Conservation (phyloP, 2,113 vertebrate species). For the Vireo altiloquus region DNA sequence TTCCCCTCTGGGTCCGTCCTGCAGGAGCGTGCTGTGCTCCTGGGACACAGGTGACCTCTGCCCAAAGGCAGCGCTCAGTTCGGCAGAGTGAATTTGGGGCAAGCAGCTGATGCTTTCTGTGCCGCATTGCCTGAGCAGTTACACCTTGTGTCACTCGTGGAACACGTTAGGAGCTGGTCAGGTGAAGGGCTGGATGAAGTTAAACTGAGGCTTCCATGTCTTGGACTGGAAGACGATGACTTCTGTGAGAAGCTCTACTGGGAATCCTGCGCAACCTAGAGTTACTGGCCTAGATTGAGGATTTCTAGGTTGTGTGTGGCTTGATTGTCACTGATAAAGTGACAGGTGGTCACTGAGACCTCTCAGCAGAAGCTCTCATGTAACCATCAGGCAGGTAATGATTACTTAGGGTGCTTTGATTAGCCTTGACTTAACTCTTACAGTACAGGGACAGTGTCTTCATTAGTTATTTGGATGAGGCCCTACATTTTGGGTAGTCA, state of each 20-base stretch:
- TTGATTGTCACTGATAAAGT: not conserved
- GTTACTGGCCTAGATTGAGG: not conserved
- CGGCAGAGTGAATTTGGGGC: not conserved
- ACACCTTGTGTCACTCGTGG: rapidly evolving
- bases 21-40: not conserved
- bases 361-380: not conserved
- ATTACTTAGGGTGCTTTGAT: not conserved
- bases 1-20: not conserved
- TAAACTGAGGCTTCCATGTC: not conserved
- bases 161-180: not conserved
- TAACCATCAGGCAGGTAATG: not conserved
- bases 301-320: rapidly evolving
- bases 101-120: rapidly evolving
- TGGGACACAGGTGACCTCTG: not conserved
- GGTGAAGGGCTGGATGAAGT: not conserved
- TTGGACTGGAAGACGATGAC: rapidly evolving
- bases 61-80: not conserved
- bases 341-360: not conserved
- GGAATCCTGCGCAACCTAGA: rapidly evolving
- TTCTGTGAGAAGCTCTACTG: not conserved
- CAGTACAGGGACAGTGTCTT: not conserved
- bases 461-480: not conserved
- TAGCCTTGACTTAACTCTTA: not conserved
- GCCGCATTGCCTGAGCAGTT: not conserved
- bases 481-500: not conserved